phyloP scores from a whole-genome alignment of 2,888 invertebrate genomes.

The Eremobia ochroleuca region DNA sequence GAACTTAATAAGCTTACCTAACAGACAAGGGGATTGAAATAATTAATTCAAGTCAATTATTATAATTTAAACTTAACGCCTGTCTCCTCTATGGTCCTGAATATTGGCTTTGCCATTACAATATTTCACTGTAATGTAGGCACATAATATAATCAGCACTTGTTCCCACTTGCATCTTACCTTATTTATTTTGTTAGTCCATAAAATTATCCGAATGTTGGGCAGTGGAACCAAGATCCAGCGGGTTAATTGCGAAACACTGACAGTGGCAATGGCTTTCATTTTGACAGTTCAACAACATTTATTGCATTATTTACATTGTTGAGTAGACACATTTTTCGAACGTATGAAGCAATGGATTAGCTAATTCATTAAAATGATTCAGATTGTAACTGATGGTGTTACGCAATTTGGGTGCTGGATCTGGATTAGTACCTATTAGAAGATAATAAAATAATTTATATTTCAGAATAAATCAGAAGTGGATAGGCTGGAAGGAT shows the following conservation, averaged over 20 bases:
- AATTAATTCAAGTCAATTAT: neutral
- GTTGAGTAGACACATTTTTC: neutral
- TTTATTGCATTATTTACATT: neutral
- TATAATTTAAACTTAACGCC: neutral
- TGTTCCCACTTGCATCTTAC: neutral
- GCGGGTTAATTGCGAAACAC: neutral
- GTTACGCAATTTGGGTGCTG: neutral
- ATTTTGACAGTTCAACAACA: neutral
- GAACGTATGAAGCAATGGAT: neutral
- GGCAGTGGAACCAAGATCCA: neutral
- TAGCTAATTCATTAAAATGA: neutral
- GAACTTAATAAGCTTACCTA: neutral
- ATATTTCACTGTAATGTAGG: neutral
- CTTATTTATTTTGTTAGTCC: neutral
- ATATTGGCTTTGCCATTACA: neutral
- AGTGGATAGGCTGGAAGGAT: slow-evolving; percentile 44
- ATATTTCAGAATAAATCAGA: slow-evolving; percentile 70
- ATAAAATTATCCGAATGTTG: neutral
- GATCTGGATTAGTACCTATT: neutral
- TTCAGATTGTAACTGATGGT: neutral
- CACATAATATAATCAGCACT: neutral
- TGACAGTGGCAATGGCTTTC: neutral
- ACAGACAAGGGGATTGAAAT: neutral
- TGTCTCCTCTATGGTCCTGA: neutral
- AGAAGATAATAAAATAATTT: slow-evolving; percentile 40